Conservation (phyloP, 2,113 vertebrate genomes). For the Maccullochella peelii region DNA sequence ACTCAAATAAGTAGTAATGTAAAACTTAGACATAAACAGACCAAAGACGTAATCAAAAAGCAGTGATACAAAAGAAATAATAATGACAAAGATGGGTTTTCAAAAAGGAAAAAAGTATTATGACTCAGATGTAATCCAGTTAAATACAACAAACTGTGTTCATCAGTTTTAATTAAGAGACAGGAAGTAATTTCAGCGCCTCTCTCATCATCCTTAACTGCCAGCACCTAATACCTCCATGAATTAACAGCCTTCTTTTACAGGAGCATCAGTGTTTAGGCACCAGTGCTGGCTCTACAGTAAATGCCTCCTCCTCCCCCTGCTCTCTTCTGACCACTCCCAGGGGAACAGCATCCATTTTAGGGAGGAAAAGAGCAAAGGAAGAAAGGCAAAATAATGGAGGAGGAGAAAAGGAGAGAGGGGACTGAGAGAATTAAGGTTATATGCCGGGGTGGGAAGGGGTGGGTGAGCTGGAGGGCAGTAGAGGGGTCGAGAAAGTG, state of each 20-base stretch:
- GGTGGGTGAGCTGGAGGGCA: conserved; percentile 35
- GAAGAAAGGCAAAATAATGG: conserved; percentile 64
- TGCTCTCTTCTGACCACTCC: conserved; percentile 66
- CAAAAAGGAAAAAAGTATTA: neutral
- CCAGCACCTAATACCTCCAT: conserved; percentile 25
- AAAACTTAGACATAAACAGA: neutral
- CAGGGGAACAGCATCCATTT: conserved; percentile 70
- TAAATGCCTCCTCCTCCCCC: conserved; percentile 56
- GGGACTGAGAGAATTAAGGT: conserved; percentile 55
- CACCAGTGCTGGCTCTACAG: conserved; percentile 14
- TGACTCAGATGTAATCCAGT: neutral
- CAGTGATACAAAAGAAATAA: neutral
- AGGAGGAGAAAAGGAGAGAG: conserved; percentile 43
- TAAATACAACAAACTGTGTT: conserved; percentile 27
- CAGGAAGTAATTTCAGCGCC: conserved; percentile 22
- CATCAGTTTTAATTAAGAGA: conserved; percentile 35
- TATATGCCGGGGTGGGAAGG: conserved; percentile 17
- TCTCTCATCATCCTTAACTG: conserved; percentile 39
- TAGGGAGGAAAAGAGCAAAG: conserved; percentile 62
- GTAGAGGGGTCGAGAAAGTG: conserved; percentile 49
- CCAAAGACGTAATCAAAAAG: neutral
- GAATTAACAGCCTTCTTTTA: conserved; percentile 51
- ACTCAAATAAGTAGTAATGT: neutral
- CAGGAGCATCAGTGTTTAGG: conserved; percentile 44
- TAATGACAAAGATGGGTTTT: neutral